A percentile compares a stretch with the other conserved stretches of the same genome.
Conservation (phyloP, 1,140 invertebrate genomes). For the Drosophila kepulauana region DNA sequence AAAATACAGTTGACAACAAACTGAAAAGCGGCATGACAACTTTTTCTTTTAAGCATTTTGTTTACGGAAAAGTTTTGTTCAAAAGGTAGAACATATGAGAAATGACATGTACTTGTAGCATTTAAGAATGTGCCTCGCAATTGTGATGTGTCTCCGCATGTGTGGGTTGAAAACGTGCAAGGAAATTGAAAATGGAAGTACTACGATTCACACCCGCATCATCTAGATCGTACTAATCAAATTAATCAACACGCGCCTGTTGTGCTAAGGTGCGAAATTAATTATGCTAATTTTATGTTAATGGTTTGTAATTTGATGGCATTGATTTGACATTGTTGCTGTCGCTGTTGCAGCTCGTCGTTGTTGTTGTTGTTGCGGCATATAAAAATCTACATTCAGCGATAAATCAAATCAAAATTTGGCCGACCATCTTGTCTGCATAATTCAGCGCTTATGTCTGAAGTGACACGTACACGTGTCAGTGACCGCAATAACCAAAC, state of each 20-base stretch:
- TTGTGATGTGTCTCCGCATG: neutral
- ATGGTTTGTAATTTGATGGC: conserved; percentile 71
- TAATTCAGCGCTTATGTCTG: conserved; percentile 67
- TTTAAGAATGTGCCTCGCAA: conserved; percentile 1
- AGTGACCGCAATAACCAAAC: conserved; percentile 64
- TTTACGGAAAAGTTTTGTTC: conserved; percentile 10
- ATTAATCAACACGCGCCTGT: conserved; percentile 53
- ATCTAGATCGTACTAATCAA: conserved; percentile 49
- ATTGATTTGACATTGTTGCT: conserved; percentile 67
- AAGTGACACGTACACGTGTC: conserved; percentile 66
- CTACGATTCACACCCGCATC: conserved; percentile 7
- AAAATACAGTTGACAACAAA: conserved; percentile 10
- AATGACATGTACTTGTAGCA: neutral
- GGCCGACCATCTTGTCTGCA: conserved; percentile 57
- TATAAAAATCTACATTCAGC: conserved; percentile 55
- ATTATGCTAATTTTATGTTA: conserved; percentile 76
- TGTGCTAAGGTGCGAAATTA: conserved; percentile 61
- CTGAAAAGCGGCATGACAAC: neutral
- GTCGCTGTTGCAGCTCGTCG: neutral
- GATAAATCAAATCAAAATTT: conserved; percentile 76
- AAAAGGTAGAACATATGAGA: neutral
- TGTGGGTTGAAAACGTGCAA: neutral
- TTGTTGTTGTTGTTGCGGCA: neutral
- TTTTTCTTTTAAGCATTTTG: conserved; percentile 3
- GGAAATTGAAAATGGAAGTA: conserved; percentile 30